These are phyloP conservation scores for Caenorhabditis brenneri DNA, from an alignment of 1,140 invertebrate genomes.

Conservation along the genomic window DNA sequence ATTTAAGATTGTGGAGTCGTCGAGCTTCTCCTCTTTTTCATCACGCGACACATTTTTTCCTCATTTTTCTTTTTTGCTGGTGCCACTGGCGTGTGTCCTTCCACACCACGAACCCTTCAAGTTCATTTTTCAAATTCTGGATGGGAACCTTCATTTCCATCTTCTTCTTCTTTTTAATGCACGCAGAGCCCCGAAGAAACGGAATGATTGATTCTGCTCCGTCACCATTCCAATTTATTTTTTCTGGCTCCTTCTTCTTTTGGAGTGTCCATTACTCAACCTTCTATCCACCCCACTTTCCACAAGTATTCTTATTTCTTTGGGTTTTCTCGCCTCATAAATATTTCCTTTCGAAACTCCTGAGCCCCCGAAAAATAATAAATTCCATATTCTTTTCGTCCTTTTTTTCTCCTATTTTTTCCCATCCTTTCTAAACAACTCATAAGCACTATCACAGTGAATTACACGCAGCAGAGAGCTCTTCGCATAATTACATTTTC, in stretches of 20 bases:
- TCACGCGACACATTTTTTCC: conserved; percentile 33
- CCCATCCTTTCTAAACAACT: not conserved
- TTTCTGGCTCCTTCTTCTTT: not conserved
- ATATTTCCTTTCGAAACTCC: conserved; percentile 7
- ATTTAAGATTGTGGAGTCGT: conserved; percentile 34
- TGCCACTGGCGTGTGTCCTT: conserved; percentile 5
- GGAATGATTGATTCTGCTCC: not conserved
- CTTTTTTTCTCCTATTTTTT: not conserved
- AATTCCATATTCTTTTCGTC: conserved; percentile 7
- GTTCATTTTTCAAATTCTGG: conserved; percentile 32
- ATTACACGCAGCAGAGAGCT: not conserved
- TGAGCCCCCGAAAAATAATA: conserved; percentile 33
- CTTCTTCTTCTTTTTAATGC: not conserved
- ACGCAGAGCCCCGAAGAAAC: not conserved
- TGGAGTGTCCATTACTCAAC: conserved; percentile 23
- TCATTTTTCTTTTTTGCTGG: not conserved
- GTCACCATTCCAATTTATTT: not conserved
- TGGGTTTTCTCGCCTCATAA: conserved; percentile 4
- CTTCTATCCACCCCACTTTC: not conserved
- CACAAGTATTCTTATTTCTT: not conserved
- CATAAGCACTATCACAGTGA: not conserved
- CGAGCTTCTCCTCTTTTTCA: not conserved
- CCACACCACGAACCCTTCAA: not conserved
- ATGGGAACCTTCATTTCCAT: not conserved
- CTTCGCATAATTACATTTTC: conserved; percentile 31